Conservation (phyloP, 2,113 vertebrate species). For the Mesitornis unicolor region DNA sequence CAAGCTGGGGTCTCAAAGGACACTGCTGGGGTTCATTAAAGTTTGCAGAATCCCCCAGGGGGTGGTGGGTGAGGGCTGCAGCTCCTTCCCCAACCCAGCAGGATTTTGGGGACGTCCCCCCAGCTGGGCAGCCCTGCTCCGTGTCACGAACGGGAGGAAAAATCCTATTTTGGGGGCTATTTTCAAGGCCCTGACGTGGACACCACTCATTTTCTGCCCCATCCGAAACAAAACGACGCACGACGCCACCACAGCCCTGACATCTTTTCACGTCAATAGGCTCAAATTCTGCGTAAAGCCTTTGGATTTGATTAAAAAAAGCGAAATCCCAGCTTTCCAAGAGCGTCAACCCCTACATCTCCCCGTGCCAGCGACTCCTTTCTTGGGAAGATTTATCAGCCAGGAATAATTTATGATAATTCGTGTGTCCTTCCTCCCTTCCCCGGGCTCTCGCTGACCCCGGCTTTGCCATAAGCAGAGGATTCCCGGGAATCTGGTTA, state of each 20-base stretch:
- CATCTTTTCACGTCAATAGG: fast-evolving
- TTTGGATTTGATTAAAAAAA: not conserved
- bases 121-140: not conserved
- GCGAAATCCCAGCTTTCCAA: not conserved
- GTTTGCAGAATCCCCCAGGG: not conserved
- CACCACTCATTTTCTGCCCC: not conserved
- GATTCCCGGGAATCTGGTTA: not conserved
- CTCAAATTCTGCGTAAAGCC: not conserved
- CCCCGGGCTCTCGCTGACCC: not conserved
- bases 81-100: too few species aligned
- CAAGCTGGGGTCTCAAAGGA: not conserved
- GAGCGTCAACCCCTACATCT: not conserved
- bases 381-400: not conserved
- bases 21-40: not conserved
- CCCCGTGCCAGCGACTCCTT: not conserved
- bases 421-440: not conserved
- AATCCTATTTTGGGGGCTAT: not conserved
- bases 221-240: not conserved
- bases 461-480: not conserved
- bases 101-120: too few species aligned
- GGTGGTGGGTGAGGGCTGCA: not conserved
- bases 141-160: not conserved
- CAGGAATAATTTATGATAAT: not conserved
- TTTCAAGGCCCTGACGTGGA: not conserved
- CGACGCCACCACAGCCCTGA: not conserved